A percentile compares a stretch with the other conserved stretches of the same genome.
These are phyloP conservation scores for Aselliscus stoliczkanus DNA, from an alignment of 2,797 vertebrate genomes.

Conservation along the genomic window DNA sequence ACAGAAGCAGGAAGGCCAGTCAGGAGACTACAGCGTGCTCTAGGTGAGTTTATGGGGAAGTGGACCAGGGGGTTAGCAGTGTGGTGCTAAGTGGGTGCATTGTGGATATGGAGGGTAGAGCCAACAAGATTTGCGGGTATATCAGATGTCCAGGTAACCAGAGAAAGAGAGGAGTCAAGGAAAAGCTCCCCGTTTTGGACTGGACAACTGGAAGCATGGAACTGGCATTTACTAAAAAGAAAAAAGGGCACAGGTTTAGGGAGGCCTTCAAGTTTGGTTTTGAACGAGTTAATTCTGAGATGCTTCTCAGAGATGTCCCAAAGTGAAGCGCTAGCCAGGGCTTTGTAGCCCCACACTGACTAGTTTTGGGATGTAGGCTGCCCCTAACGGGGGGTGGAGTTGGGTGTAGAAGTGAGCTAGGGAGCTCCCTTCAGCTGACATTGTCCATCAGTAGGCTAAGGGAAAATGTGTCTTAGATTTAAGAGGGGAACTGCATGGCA, in stretches of 20 bases:
- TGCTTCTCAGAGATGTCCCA: neutral
- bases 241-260: neutral
- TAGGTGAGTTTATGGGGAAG: neutral
- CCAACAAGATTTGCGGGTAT: neutral
- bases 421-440: neutral
- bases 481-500: neutral
- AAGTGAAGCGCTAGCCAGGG: neutral
- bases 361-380: neutral
- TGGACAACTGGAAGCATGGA: neutral
- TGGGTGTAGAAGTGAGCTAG: neutral
- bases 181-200: neutral
- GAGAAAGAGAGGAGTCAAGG: neutral
- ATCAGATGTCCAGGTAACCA: neutral
- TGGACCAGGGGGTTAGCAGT: neutral
- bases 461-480: neutral
- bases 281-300: neutral
- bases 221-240: neutral
- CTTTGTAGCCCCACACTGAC: neutral
- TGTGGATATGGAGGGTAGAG: neutral
- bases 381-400: rapidly evolving
- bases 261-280: neutral
- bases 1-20: neutral
- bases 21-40: neutral
- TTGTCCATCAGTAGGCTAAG: neutral
- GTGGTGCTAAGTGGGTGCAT: neutral